A percentile compares a stretch with the other conserved stretches of the same genome.
Conservation (phyloP, 2,888 invertebrate species). For the Erpobdella octoculata region DNA sequence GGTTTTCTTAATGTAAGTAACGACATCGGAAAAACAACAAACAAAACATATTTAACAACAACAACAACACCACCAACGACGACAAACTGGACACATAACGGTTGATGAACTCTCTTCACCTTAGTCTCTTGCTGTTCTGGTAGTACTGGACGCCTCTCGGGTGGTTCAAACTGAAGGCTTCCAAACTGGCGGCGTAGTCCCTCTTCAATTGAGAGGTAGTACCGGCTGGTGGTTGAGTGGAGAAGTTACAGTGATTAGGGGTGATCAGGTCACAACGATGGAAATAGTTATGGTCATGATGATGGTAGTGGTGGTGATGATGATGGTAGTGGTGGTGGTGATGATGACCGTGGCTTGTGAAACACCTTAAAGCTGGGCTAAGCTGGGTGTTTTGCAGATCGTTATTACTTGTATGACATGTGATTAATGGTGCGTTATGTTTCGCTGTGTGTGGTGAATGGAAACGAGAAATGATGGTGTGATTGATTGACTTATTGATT, state of each 20-base stretch:
- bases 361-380: background rate
- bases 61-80: no score
- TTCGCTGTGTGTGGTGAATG: no score
- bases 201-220: background rate
- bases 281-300: background rate
- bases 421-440: no score
- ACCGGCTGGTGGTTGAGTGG: background rate
- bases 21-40: no score
- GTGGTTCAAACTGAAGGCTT: background rate
- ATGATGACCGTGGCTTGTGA: background rate
- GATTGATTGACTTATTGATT: background rate
- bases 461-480: background rate
- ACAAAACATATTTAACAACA: no score
- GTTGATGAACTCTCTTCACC: no score
- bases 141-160: constrained; percentile 1
- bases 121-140: background rate
- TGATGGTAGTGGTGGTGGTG: background rate
- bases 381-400: no score
- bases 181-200: background rate
- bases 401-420: no score
- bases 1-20: no score
- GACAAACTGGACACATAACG: no score
- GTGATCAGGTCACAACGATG: no score
- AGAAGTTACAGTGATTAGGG: no score
- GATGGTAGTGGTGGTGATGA: background rate